These are phyloP conservation scores for Linnaemya tessellans DNA, from an alignment of 2,888 invertebrate species.

Conservation along the genomic window DNA sequence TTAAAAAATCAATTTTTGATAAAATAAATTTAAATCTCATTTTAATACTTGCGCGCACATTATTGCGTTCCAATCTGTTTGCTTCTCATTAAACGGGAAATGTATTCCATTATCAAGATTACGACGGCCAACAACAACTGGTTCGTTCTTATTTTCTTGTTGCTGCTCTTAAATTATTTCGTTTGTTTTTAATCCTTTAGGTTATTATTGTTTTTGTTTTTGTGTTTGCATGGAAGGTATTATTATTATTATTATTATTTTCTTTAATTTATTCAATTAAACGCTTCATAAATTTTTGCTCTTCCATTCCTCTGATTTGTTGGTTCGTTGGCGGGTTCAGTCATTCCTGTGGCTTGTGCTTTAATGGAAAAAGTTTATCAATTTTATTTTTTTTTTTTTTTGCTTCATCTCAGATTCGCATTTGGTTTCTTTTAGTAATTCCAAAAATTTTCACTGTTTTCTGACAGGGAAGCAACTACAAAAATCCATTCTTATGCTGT, in stretches of 20 bases:
- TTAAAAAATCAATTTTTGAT: constrained; percentile 67
- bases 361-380: constrained; percentile 80
- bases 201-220: constrained; percentile 53
- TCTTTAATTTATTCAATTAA: constrained; percentile 83
- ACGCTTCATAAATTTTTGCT: constrained; percentile 82
- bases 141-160: constrained; percentile 1
- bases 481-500: constrained; percentile 38
- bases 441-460: constrained; percentile 42
- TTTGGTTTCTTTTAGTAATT: constrained; percentile 28
- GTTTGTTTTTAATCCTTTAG: constrained; percentile 65
- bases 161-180: constrained; percentile 50
- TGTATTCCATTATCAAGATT: constrained; percentile 32
- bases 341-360: constrained; percentile 76
- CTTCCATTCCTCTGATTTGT: constrained; percentile 72
- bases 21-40: constrained; percentile 61
- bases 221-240: constrained; percentile 52
- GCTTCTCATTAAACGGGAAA: constrained; percentile 57
- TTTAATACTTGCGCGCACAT: constrained; percentile 38
- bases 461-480: constrained; percentile 17
- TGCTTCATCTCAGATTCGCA: background rate
- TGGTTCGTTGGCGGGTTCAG: constrained; percentile 66
- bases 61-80: constrained; percentile 57
- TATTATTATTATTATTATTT: constrained; percentile 78
- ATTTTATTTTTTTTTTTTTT: constrained; percentile 24
- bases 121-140: background rate